phyloP scores from a whole-genome alignment of 2,888 invertebrate genomes.

The Clitarchus hookeri region DNA sequence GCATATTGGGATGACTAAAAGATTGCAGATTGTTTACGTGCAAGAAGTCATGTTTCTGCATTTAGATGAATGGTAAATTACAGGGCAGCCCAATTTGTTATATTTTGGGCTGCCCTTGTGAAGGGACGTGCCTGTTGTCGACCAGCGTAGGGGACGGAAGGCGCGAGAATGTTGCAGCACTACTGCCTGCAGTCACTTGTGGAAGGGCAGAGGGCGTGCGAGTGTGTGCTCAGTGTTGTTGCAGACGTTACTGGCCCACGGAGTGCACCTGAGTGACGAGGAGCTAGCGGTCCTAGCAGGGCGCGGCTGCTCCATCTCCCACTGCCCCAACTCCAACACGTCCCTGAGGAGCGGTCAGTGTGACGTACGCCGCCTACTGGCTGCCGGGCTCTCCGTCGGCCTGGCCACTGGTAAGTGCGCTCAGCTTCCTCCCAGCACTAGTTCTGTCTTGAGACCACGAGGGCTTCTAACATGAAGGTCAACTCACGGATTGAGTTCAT shows the following conservation, averaged over 20 bases:
- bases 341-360: constrained; percentile 81
- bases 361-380: constrained; percentile 69
- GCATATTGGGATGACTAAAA: too few species aligned
- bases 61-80: too few species aligned
- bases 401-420: constrained; percentile 76
- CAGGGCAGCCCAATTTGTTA: too few species aligned
- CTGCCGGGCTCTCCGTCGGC: constrained; percentile 72
- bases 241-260: constrained; percentile 82
- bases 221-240: constrained; percentile 11
- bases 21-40: too few species aligned
- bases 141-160: too few species aligned
- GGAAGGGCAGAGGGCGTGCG: constrained; percentile 20
- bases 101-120: too few species aligned
- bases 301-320: constrained; percentile 72
- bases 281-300: constrained; percentile 68
- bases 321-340: constrained; percentile 87
- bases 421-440: not conserved
- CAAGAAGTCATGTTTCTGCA: too few species aligned
- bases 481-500: too few species aligned
- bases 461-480: not conserved
- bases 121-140: too few species aligned
- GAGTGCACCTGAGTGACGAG: constrained; percentile 70
- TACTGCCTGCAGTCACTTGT: too few species aligned
- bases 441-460: not conserved
- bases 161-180: too few species aligned